Evolutionary conservation across 2,797 vertebrate species (phyloP), one percentile per base, ranked within the genome.

Genomic region (Scolopax rusticola): DNA sequence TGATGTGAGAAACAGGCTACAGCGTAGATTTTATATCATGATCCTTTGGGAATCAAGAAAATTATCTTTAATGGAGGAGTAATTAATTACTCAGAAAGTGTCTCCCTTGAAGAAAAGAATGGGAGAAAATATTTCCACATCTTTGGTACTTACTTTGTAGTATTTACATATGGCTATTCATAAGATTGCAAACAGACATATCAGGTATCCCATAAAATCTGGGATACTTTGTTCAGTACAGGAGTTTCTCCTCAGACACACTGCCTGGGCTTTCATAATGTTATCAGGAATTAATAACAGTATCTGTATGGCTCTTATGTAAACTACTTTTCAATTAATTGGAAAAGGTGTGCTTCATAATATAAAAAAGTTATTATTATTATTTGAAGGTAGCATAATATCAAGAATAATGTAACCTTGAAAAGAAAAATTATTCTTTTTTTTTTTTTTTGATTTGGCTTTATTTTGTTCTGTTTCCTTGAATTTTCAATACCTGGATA

Each of bases 241-340:
- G 27, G 38, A 79, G 11, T 50, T 68, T 79, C 53, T 43, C 15
- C n/a, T 82, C 45, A 85, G 30, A 85, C 41, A 60, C 92, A 92
- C 75, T 94, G 90, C 92, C 84, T 96, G 89, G 90, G 91, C 45
- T 92, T 92, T 89, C 69, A 47, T 91, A 95, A 96, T 91, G 89
- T 79, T 75, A 50, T 92, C 82, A 89, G 81, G 45, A 56, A 82
- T 82, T 87, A 87, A 89, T 67, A 93, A 17, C 24, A 84, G 47
- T 41, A 57, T 11, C 25, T 64, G 6, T 47, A 78, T 19, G 71
- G 33, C 6, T 76, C 40, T 65, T 84, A 60, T 0, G 2, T 50
- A 84, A 84, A 83, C 4, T n/a, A 19, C 4, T 84, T 82, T 56
- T 67, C 60, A 92, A 40, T n/a, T 2, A 87, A 33, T 33, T 77